Evolutionary conservation across 1,140 invertebrate species (phyloP).

Genomic region (Fopius arisanus): DNA sequence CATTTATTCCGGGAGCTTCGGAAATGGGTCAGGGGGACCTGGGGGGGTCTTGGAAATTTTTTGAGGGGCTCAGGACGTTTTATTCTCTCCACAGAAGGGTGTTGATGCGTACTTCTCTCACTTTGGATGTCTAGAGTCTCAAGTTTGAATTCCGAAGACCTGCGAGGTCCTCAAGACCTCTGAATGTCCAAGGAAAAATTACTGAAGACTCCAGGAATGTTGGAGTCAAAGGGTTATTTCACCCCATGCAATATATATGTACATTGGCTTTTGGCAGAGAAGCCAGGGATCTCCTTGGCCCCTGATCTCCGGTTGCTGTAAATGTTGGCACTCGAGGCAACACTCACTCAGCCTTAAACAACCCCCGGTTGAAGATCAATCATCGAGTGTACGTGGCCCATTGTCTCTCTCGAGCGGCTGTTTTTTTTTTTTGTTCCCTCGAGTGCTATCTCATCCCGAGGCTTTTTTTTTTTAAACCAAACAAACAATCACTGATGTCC

Average conservation of each 20-base stretch:
- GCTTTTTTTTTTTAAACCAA: neutral
- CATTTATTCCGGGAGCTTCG: neutral
- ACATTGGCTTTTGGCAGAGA: constrained; percentile 24
- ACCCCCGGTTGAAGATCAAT: constrained; percentile 44
- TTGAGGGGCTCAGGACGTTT: neutral
- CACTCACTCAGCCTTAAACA: constrained; percentile 20
- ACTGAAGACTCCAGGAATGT: neutral
- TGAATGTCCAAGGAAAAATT: too few relatives aligned
- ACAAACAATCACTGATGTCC: neutral
- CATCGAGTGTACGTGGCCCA: constrained; percentile 43
- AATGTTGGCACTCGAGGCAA: constrained; percentile 33
- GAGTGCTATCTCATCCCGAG: constrained; percentile 38
- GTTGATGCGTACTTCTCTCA: too few relatives aligned
- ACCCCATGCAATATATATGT: neutral
- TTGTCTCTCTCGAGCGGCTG: constrained; percentile 53
- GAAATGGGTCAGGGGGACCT: neutral
- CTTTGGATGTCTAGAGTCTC: too few relatives aligned
- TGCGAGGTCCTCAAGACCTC: too few relatives aligned
- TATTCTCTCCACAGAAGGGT: too few relatives aligned
- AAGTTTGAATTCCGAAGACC: too few relatives aligned
- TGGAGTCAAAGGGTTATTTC: neutral
- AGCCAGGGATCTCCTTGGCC: constrained; percentile 25
- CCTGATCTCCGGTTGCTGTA: constrained; percentile 31
- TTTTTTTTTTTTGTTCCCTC: constrained; percentile 42
- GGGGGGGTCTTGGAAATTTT: neutral